Conservation (phyloP, 2,797 vertebrate species). For the Paedocypris micromegethes region DNA sequence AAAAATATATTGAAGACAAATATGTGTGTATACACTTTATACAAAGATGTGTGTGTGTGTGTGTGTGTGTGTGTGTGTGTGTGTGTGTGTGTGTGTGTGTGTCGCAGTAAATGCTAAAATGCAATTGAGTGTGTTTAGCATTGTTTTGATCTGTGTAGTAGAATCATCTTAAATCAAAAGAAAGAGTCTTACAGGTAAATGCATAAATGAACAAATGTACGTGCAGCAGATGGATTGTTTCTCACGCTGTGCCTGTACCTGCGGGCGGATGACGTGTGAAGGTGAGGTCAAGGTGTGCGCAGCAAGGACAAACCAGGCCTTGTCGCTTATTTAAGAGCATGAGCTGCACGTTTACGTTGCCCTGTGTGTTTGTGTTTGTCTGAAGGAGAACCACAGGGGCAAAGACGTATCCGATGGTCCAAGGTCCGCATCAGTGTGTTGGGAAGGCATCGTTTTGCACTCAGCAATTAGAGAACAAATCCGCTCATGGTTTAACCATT, state of each 20-base stretch:
- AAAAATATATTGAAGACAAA: too few species aligned
- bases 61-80: too few species aligned
- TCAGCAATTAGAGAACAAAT: constrained; percentile 22
- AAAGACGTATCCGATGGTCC: constrained; percentile 12
- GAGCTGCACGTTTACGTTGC: background rate
- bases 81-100: too few species aligned
- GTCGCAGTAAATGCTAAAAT: too few species aligned
- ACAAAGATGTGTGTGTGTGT: too few species aligned
- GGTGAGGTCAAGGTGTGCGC: constrained; percentile 28
- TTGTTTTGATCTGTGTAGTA: too few species aligned
- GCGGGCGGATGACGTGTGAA: constrained; percentile 20
- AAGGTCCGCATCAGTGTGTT: constrained; percentile 8
- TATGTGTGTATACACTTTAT: too few species aligned
- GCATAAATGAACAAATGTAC: constrained; percentile 3
- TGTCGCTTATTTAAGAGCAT: constrained; percentile 19
- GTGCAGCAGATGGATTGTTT: constrained; percentile 11
- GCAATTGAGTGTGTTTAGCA: too few species aligned
- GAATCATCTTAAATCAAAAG: too few species aligned
- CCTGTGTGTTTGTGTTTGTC: constrained; percentile 5
- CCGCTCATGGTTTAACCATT: constrained; percentile 36
- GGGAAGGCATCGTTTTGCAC: constrained; percentile 26
- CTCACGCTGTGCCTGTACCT: constrained; percentile 8
- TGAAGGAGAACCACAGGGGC: background rate
- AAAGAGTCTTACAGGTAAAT: background rate
- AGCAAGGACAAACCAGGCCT: constrained; percentile 19